Conservation (phyloP, 1,140 invertebrate species). For the Rhopalosiphum maidis region DNA sequence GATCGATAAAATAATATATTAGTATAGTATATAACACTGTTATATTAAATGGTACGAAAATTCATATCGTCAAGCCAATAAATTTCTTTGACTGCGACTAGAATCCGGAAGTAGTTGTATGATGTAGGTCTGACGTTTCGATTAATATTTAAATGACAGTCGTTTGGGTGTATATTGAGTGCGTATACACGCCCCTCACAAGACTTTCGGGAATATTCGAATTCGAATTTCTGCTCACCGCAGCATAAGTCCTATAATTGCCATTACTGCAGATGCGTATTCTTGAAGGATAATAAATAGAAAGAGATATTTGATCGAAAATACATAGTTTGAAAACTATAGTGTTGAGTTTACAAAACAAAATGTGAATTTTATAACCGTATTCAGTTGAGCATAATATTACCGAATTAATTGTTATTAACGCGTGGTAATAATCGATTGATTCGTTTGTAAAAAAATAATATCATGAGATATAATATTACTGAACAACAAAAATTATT, state of each 20-base stretch:
- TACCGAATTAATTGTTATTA: background rate
- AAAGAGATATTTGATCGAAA: background rate
- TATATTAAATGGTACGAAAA: background rate
- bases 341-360: background rate
- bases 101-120: background rate
- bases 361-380: background rate
- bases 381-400: background rate
- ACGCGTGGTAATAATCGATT: background rate
- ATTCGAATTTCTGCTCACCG: background rate
- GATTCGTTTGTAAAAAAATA: background rate
- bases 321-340: background rate
- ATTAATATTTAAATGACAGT: constrained; percentile 31
- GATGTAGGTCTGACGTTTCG: background rate
- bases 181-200: background rate
- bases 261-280: background rate
- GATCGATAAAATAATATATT: background rate
- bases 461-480: background rate
- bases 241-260: constrained; percentile 1
- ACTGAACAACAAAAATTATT: no score
- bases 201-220: background rate
- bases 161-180: background rate
- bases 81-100: background rate
- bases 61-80: background rate
- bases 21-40: background rate
- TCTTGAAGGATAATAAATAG: background rate